Conservation (phyloP, 2,113 vertebrate genomes). For the Lophius piscatorius region DNA sequence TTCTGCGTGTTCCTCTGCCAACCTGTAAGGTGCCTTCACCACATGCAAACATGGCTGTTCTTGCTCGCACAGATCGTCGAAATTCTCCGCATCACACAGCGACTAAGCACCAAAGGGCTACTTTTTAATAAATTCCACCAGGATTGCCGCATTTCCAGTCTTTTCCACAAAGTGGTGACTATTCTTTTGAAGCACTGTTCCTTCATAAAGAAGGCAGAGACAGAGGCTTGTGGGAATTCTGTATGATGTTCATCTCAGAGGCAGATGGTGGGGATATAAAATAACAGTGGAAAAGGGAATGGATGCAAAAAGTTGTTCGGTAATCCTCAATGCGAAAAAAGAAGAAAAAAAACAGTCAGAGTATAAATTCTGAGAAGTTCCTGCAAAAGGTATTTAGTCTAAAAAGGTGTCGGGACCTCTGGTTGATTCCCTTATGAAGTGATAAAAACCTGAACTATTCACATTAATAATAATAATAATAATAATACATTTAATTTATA, state of each 20-base stretch:
- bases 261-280: conserved; percentile 57
- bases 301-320: conserved; percentile 44
- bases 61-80: background rate
- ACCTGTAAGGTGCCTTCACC: too few species aligned
- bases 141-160: conserved; percentile 1
- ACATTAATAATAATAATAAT: too few species aligned
- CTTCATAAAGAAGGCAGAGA: conserved; percentile 49
- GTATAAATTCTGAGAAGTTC: conserved; percentile 21
- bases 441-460: too few species aligned
- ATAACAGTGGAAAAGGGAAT: conserved; percentile 44
- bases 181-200: conserved; percentile 54
- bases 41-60: too few species aligned
- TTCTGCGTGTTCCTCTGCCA: too few species aligned
- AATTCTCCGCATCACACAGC: conserved; percentile 3
- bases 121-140: conserved; percentile 44
- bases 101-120: conserved; percentile 22
- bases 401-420: conserved; percentile 17
- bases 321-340: conserved; percentile 35
- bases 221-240: conserved; percentile 30
- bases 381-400: conserved; percentile 29
- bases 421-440: background rate
- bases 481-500: too few species aligned
- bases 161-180: conserved; percentile 33
- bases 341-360: conserved; percentile 6
- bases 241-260: conserved; percentile 49